phyloP scores from a whole-genome alignment of 2,113 vertebrate genomes.

The Alligator mississippiensis region DNA sequence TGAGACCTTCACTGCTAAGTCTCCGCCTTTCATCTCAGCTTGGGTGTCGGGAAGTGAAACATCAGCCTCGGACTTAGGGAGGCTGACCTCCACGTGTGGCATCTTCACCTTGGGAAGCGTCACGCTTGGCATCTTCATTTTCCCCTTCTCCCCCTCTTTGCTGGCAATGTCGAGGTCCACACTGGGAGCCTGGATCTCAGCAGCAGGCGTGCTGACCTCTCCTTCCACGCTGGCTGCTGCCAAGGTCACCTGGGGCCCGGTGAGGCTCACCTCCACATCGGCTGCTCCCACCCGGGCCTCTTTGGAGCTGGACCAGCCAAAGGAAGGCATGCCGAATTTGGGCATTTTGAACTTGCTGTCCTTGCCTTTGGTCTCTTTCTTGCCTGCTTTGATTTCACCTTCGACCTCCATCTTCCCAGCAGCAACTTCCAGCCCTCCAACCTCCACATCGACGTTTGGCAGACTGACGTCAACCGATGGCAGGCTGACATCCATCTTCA shows the following conservation, averaged over 20 bases:
- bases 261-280: not conserved
- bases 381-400: accelerated
- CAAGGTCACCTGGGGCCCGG: accelerated
- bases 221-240: accelerated
- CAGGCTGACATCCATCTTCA: not conserved
- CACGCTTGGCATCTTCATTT: no score
- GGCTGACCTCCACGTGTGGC: no score
- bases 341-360: conserved; percentile 52
- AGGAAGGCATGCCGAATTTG: conserved; percentile 47
- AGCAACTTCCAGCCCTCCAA: accelerated
- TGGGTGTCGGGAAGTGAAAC: no score
- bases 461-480: accelerated
- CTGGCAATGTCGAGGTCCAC: no score
- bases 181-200: no score
- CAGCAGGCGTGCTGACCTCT: not conserved
- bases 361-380: not conserved
- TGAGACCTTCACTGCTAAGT: no score
- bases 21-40: no score
- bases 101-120: no score
- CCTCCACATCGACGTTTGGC: accelerated
- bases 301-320: not conserved
- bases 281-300: not conserved
- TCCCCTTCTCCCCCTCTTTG: no score
- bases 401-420: accelerated
- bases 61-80: no score